Evolutionary conservation across 2,888 invertebrate genomes (phyloP).

Genomic region (Ischnura elegans): DNA sequence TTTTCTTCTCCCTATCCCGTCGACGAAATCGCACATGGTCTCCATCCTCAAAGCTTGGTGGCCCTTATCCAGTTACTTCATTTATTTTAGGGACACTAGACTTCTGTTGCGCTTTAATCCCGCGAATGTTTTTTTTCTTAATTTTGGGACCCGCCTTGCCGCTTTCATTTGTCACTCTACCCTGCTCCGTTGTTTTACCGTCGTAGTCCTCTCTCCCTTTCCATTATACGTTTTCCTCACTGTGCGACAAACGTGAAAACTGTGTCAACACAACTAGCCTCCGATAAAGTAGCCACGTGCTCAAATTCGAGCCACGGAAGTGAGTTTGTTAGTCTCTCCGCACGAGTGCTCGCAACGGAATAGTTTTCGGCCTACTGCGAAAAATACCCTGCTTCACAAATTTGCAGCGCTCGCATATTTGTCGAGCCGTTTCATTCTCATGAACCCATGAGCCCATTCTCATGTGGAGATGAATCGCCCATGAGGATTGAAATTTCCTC

Average conservation of each 20-base stretch:
- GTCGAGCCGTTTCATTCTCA: too few species aligned
- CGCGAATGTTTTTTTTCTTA: background rate
- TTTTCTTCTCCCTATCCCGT: background rate
- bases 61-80: constrained; percentile 20
- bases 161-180: background rate
- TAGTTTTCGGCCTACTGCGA: background rate
- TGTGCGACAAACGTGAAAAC: background rate
- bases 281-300: background rate
- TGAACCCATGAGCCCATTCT: too few species aligned
- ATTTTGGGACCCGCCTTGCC: background rate
- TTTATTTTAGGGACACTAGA: background rate
- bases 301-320: background rate
- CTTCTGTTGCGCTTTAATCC: background rate
- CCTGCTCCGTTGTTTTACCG: background rate
- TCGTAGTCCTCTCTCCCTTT: background rate
- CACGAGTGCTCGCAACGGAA: background rate
- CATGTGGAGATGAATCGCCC: too few species aligned
- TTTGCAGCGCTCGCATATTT: too few species aligned
- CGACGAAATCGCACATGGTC: background rate
- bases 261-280: background rate
- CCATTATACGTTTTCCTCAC: too few species aligned
- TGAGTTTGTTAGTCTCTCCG: background rate
- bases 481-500: too few species aligned
- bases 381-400: too few species aligned
- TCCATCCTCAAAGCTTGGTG: background rate